These are phyloP conservation scores for Vandiemenella viatica DNA, from an alignment of 2,888 invertebrate species.

Conservation along the genomic window DNA sequence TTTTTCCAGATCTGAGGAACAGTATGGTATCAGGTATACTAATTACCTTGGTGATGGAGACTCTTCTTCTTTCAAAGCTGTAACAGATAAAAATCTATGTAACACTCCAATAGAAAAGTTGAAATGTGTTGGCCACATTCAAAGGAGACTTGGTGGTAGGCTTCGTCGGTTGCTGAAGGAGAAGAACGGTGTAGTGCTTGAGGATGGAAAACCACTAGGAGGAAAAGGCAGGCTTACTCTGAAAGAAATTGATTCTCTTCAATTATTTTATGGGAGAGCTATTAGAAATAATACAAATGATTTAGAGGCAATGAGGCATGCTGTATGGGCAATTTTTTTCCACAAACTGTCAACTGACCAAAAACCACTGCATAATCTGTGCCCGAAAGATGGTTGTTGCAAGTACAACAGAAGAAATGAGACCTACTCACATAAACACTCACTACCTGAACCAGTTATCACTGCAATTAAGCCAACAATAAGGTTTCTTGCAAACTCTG, in stretches of 20 bases:
- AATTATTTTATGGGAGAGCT: too few species aligned
- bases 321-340: too few species aligned
- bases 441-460: background rate
- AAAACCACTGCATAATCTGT: slow-evolving; percentile 10
- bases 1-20: background rate
- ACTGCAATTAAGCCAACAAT: background rate
- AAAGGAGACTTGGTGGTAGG: background rate
- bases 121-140: too few species aligned
- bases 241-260: too few species aligned
- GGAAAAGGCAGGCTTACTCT: too few species aligned
- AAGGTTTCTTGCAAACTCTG: background rate
- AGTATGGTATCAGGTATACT: background rate
- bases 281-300: slow-evolving; percentile 7
- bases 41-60: background rate
- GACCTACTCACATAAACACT: too few species aligned
- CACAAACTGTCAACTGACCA: slow-evolving; percentile 12
- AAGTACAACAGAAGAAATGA: too few species aligned
- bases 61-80: too few species aligned
- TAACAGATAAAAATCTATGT: background rate
- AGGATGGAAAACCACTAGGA: background rate
- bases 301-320: slow-evolving; percentile 8
- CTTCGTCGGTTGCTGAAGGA: too few species aligned
- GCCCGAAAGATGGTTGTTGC: slow-evolving; percentile 12
- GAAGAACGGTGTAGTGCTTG: too few species aligned
- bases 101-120: too few species aligned